These are phyloP conservation scores for Bombus difficillimus DNA, from an alignment of 1,140 invertebrate genomes.

Conservation along the genomic window DNA sequence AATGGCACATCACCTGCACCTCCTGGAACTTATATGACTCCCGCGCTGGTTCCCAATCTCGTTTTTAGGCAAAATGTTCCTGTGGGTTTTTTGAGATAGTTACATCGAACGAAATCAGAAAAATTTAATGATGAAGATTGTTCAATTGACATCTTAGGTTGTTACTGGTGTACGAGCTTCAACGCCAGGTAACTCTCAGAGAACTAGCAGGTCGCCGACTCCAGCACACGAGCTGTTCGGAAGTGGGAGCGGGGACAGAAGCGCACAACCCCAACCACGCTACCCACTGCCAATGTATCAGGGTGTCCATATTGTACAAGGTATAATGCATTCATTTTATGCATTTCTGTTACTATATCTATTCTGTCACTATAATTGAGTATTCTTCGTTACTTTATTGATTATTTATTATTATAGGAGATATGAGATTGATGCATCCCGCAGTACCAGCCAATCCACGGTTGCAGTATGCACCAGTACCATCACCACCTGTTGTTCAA, in stretches of 20 bases:
- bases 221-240: slow-evolving; percentile 78
- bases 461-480: slow-evolving; percentile 77
- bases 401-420: slow-evolving; percentile 60
- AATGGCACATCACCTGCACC: slow-evolving; percentile 74
- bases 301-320: slow-evolving; percentile 81
- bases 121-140: background rate
- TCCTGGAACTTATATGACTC: slow-evolving; percentile 76
- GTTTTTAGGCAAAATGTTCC: slow-evolving; percentile 81
- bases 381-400: background rate
- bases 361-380: background rate
- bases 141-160: slow-evolving; percentile 58
- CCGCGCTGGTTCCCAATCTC: slow-evolving; percentile 78
- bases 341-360: background rate
- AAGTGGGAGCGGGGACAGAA: slow-evolving; percentile 76
- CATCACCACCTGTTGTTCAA: slow-evolving; percentile 81
- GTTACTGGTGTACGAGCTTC: slow-evolving; percentile 76
- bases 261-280: slow-evolving; percentile 77
- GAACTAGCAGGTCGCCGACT: slow-evolving; percentile 79
- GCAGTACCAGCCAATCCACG: slow-evolving; percentile 76
- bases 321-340: slow-evolving; percentile 52
- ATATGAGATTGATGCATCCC: slow-evolving; percentile 81
- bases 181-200: slow-evolving; percentile 78
- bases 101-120: too few species aligned
- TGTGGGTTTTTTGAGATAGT: slow-evolving; percentile 51
- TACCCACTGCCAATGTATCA: slow-evolving; percentile 82